Base-by-base conservation (phyloP, 2,888 invertebrate genomes). In the Eucera pruinosa region DNA sequence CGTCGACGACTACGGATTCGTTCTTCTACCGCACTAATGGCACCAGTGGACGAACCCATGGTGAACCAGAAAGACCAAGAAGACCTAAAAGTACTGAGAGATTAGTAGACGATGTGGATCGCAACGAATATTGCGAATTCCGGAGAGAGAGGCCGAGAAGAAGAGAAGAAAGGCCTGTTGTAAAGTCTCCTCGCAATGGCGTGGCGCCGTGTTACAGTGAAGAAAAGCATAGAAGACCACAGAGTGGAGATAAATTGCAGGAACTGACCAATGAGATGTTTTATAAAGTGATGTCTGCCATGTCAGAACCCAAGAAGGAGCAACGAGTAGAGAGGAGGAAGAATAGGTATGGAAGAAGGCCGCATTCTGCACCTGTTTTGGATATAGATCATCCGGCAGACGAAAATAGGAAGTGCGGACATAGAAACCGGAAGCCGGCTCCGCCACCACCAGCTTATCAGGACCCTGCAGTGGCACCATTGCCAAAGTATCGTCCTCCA, bases 71-170 rank as follows among this genome's bases (percentile, higher is more conserved):
- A 0, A 70, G 87, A 27, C 87, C 89, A 0, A 89, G 87, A 36
- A 86, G 90, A 62, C 91, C 92, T 0, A 90, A 90, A 52, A 92
- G 91, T 62, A 89, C 90, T 1, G 92, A 92, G 9, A 87, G 90
- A 27, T 81, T 91, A 7, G 81, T 91, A 52, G 90, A 90, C 52
- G 88, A 86, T 0, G 80, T 79, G 4, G 87, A 87, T 23, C 74
- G 82, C 0, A 87, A 71, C 57, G 90, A 90, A 30, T 87, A 69
- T 45, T 85, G 68, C 55, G 88, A 90, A 11, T 60, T 80, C 4
- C 76, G 81, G 4, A 66, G 72, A 5, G 86, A 88, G 3, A 79
- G 79, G 27, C 69, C 79, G 5, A 58, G 58, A 4, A 66, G 75
- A 36, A 76, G 76, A 27, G 79, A 81, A 6, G 76, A 71, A 3